Percentiles rank a stretch among this genome's conserved stretches.
Evolutionary conservation across 1,140 invertebrate species (phyloP).

Genomic region (Sycophila sp.): DNA sequence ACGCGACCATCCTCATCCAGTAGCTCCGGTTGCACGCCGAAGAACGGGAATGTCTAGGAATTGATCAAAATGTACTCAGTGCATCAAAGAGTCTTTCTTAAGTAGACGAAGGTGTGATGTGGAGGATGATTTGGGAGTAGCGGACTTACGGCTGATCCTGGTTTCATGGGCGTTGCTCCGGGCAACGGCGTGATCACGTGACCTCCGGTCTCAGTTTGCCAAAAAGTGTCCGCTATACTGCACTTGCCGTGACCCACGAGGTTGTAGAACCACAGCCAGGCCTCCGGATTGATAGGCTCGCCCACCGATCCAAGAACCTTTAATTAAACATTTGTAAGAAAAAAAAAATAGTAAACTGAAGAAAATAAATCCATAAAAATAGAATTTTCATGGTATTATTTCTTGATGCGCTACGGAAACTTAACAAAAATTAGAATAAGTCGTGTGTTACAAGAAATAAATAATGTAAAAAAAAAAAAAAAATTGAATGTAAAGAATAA

Average conservation of each 20-base stretch:
- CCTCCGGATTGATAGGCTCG: slow-evolving; percentile 98
- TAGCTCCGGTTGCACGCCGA: slow-evolving; percentile 90
- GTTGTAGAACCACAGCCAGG: slow-evolving; percentile 97
- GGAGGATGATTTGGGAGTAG: background rate
- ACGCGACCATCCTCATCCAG: slow-evolving; percentile 89
- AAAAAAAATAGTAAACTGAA: slow-evolving; percentile 48
- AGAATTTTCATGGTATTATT: background rate
- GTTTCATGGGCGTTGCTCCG: slow-evolving; percentile 94
- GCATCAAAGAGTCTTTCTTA: background rate
- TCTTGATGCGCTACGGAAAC: too few relatives aligned
- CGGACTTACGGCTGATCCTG: slow-evolving; percentile 89
- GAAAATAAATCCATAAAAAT: background rate
- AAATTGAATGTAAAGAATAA: background rate
- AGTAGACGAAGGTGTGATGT: background rate
- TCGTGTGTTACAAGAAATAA: slow-evolving; percentile 23
- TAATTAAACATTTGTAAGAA: slow-evolving; percentile 56
- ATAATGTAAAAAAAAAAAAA: background rate
- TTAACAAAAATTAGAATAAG: too few relatives aligned
- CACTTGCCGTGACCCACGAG: slow-evolving; percentile 83
- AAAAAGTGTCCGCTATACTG: slow-evolving; percentile 97
- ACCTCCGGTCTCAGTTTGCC: slow-evolving; percentile 98
- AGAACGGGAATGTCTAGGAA: slow-evolving; percentile 91
- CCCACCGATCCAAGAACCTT: slow-evolving; percentile 94
- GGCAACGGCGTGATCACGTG: slow-evolving; percentile 95
- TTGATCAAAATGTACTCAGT: too few relatives aligned